Base-by-base conservation (phyloP, 2,888 invertebrate species). In the Ophioninae sp. region DNA sequence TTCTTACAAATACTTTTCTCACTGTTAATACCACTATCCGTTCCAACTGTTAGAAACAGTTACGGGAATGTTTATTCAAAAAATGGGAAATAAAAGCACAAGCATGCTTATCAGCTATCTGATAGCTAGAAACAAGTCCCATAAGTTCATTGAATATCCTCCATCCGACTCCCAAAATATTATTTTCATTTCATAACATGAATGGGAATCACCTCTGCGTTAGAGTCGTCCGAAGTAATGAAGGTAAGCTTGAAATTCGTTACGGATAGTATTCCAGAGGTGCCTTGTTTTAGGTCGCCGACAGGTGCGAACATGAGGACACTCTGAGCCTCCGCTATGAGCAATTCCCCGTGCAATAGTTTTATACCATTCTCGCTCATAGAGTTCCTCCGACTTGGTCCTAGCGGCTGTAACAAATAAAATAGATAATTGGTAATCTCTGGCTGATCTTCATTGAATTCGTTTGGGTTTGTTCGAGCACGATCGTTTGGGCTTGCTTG, bases 201-300 rank as follows among this genome's bases (percentile, higher is more conserved):
- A 30, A 30, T 3, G 30, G 30, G 81, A 89, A 89, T 90, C 88
- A 94, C 94, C 88, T 94, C 94, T 85, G 93, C 93, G 61, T 95
- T 95, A 41, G 93, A 93, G 72, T 94, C 94, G 81, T 95, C 94
- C 39, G 95, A 94, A 30, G 97, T 96, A 78, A 97, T 95, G 94
- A 98, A 98, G 41, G 97, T 96, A 44, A 99, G 94, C 93, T 98
- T 97, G 92, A 98, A 98, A 94, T 98, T 99, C 82, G 99, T 99
- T 84, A 98, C 96, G 91, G 96, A 96, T 82, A 99, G 94, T 41
- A 96, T 95, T 0, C 99, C 99, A 83, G 96, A 96, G 82, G 96
- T 95, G 77, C 97, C 97, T 88, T 95, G 95, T 90, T 96, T 97
- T 84, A 96, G 94, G 88, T 97, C 96, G 89, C 96, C 96, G 85